A percentile compares a stretch with the other conserved stretches of the same genome.
These are phyloP conservation scores for Rhyacophila brunnea DNA, from an alignment of 1,140 invertebrate species.

Conservation along the genomic window DNA sequence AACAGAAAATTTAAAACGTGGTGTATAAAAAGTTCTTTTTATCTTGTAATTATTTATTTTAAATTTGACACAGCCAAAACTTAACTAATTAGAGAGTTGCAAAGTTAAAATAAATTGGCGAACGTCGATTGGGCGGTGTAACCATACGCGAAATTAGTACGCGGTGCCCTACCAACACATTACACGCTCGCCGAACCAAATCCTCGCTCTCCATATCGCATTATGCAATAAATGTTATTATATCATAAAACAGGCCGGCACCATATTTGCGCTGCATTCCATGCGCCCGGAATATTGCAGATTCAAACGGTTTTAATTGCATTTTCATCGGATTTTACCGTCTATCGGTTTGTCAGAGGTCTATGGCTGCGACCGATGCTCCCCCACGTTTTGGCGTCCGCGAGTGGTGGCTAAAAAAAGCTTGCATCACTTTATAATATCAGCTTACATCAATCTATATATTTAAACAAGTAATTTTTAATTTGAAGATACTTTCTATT, in stretches of 20 bases:
- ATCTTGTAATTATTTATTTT: too few species aligned
- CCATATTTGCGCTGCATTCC: conserved; percentile 2
- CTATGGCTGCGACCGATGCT: background rate
- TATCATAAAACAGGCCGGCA: conserved; percentile 23
- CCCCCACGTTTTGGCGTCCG: background rate
- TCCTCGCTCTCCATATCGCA: conserved; percentile 25
- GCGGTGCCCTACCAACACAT: background rate
- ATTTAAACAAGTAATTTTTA: too few species aligned
- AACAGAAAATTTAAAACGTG: too few species aligned
- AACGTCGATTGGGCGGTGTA: background rate
- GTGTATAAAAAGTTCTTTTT: too few species aligned
- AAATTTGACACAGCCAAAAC: background rate
- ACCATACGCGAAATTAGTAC: background rate
- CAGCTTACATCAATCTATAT: too few species aligned
- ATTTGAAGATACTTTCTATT: too few species aligned
- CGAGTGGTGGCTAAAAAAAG: too few species aligned
- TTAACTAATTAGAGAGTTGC: conserved; percentile 11
- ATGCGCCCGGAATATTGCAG: conserved; percentile 2
- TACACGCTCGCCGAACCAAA: conserved; percentile 20
- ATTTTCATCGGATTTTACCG: conserved; percentile 34
- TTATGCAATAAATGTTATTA: conserved; percentile 26
- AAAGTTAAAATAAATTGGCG: conserved; percentile 6
- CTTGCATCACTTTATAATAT: too few species aligned
- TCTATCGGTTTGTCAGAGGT: conserved; percentile 16
- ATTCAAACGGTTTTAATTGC: conserved; percentile 31